A percentile compares a stretch with the other conserved stretches of the same genome.
Evolutionary conservation across 1,140 invertebrate species (phyloP).

Genomic region (Ephestia elutella): DNA sequence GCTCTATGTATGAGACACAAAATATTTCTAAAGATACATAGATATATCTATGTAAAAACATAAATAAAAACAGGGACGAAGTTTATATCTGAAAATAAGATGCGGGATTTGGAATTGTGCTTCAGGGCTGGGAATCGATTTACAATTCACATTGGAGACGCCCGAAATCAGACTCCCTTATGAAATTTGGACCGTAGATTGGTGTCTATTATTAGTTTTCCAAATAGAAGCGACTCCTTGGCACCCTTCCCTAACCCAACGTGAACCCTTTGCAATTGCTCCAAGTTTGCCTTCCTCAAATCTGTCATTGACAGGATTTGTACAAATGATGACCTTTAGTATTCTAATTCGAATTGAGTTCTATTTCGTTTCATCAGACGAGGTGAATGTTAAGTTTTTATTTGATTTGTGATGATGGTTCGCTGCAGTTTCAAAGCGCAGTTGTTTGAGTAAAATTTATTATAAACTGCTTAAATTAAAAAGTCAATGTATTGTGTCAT

Average conservation of each 20-base stretch:
- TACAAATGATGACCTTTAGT: background rate
- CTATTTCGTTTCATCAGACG: no score
- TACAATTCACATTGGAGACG: background rate
- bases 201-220: conserved; percentile 8
- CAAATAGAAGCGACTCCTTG: background rate
- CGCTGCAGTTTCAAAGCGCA: no score
- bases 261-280: conserved; percentile 5
- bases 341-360: no score
- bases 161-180: background rate
- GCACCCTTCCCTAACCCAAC: background rate
- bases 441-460: no score
- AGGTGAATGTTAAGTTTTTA: no score
- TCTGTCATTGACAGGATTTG: conserved; percentile 15
- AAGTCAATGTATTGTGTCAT: no score
- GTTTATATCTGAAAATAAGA: background rate
- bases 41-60: no score
- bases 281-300: conserved; percentile 18
- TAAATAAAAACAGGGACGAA: background rate
- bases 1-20: no score
- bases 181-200: conserved; percentile 5
- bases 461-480: no score
- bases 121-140: background rate
- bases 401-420: no score
- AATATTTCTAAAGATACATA: no score
- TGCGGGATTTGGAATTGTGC: background rate